Evolutionary conservation across 2,113 vertebrate genomes (phyloP), one percentile per base, ranked within the genome.

Genomic region (Halcyon malimbica): DNA sequence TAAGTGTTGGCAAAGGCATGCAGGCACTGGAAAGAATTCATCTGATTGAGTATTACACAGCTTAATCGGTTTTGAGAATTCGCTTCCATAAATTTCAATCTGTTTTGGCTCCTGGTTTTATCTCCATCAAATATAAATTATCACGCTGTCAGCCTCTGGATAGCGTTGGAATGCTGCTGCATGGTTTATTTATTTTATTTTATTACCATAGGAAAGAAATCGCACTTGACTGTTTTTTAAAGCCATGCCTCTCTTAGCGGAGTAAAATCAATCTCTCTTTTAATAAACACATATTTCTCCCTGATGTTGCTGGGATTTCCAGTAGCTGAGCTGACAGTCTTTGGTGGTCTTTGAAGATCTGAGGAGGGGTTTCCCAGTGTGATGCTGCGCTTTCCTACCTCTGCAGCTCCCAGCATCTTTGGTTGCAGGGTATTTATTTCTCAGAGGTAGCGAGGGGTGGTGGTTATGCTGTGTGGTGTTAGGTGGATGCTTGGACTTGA

Each of bases 41-140:
- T 16, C 37, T 62, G 59, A 63, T 46, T 35, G 69, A 69, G 39
- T 84, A 68, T 91, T 57, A 15, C 37, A 7, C 63, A 67, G 84
- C 73, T 90, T 92, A 87, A 87, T 80, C 90, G 76, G 35, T 87
- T 94, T 89, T 4, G 25, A 92, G 90, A 90, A 89, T 81, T 90
- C 78, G 10, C 78, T 75, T 85, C 86, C 69, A 94, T 92, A 78
- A 90, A 86, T 94, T 94, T 95, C 83, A 83, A 0, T 83, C 68
- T 62, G 44, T 88, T 94, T 71, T 93, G 94, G 76, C 83, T 97
- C 59, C 67, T 91, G 86, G 37, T 87, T 92, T 91, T 78, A 44
- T 91, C 77, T 87, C 65, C 65, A 50, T 95, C 60, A 44, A 65
- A 48, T 78, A 68, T 60, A 87, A 89, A 78, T 75, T 63, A 89